A percentile compares a stretch with the other conserved stretches of the same genome.
These are phyloP conservation scores for Melipona bicolor DNA, from an alignment of 2,888 invertebrate species.

Conservation along the genomic window DNA sequence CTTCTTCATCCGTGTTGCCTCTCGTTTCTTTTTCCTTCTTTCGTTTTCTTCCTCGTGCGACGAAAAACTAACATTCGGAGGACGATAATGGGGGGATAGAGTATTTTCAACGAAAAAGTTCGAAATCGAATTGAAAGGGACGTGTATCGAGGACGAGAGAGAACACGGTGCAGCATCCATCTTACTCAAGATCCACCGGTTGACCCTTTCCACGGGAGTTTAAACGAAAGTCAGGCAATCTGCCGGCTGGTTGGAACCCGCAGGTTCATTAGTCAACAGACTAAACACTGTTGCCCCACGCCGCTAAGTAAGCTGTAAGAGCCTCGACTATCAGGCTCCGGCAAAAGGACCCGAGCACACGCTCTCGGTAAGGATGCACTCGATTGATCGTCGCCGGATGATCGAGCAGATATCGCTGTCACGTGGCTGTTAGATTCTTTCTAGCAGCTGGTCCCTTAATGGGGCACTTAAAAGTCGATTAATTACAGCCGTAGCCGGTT, in stretches of 20 bases:
- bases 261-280: constrained; percentile 80
- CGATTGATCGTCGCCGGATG: constrained; percentile 73
- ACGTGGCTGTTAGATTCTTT: constrained; percentile 51
- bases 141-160: constrained; percentile 8
- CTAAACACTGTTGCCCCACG: constrained; percentile 75
- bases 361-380: constrained; percentile 49
- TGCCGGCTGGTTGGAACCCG: constrained; percentile 62
- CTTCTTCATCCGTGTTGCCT: neutral
- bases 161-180: constrained; percentile 62
- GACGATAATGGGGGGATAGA: too few relatives aligned
- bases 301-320: constrained; percentile 76
- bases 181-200: constrained; percentile 67
- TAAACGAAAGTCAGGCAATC: constrained; percentile 69
- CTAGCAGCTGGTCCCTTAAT: constrained; percentile 69
- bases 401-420: constrained; percentile 75
- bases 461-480: constrained; percentile 83
- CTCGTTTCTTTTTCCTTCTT: neutral
- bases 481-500: constrained; percentile 69
- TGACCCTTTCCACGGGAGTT: constrained; percentile 72
- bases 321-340: constrained; percentile 52
- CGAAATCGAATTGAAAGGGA: constrained; percentile 2
- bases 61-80: too few relatives aligned
- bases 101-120: too few relatives aligned
- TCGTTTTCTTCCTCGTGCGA: neutral
- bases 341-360: constrained; percentile 57